Percentiles rank a stretch among this genome's conserved stretches.
phyloP scores from a whole-genome alignment of 2,888 invertebrate species.

The Drymonia ruficornis region DNA sequence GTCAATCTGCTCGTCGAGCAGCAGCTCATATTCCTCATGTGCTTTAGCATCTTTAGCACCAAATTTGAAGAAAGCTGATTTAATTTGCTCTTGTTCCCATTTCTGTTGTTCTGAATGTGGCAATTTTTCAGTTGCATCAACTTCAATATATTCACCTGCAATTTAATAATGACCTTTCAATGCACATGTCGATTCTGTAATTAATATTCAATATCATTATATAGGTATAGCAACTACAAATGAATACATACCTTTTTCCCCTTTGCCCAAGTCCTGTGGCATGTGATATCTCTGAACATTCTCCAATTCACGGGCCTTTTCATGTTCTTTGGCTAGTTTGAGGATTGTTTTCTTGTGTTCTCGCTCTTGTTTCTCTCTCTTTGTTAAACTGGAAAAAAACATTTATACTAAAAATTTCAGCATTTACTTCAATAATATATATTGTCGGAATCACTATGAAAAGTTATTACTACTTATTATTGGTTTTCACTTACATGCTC shows the following conservation, averaged over 20 bases:
- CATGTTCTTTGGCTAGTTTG: slow-evolving; percentile 97
- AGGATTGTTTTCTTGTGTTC: slow-evolving; percentile 96
- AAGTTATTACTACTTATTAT: background rate
- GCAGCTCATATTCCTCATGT: slow-evolving; percentile 94
- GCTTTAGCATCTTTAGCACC: slow-evolving; percentile 94
- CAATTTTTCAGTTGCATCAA: slow-evolving; percentile 93
- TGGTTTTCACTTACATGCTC: slow-evolving; percentile 87
- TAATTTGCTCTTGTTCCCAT: slow-evolving; percentile 99
- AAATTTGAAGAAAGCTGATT: slow-evolving; percentile 95
- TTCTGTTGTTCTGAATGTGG: slow-evolving; percentile 95
- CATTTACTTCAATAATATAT: background rate
- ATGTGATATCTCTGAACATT: slow-evolving; percentile 97
- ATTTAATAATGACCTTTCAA: slow-evolving; percentile 14
- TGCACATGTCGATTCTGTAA: too few relatives aligned
- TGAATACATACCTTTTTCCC: slow-evolving; percentile 80
- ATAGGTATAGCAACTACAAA: background rate
- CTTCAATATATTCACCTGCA: slow-evolving; percentile 90
- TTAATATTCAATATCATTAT: too few relatives aligned
- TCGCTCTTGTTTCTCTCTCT: slow-evolving; percentile 92
- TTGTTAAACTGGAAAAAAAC: slow-evolving; percentile 88
- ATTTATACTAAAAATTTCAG: slow-evolving; percentile 1
- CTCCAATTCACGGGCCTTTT: slow-evolving; percentile 96
- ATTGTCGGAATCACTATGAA: too few relatives aligned
- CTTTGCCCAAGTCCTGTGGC: slow-evolving; percentile 94
- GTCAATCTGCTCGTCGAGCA: slow-evolving; percentile 98